Conservation (phyloP, 2,797 vertebrate genomes). For the Hippoglossus hippoglossus region DNA sequence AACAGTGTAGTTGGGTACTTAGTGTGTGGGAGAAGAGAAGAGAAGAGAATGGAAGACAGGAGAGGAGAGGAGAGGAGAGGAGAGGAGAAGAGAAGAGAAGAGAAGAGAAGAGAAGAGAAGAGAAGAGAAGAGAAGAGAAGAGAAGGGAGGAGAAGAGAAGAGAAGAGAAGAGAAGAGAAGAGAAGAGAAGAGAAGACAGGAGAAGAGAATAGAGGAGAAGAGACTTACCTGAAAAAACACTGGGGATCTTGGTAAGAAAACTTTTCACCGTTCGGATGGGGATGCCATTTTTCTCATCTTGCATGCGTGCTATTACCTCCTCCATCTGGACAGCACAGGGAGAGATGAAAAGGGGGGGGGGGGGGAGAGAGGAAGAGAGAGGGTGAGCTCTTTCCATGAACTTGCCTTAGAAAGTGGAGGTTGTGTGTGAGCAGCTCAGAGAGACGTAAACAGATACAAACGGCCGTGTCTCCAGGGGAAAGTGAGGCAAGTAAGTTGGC, state of each 20-base stretch:
- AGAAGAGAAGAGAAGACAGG: neutral
- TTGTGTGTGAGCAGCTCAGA: conserved; percentile 22
- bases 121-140: conserved; percentile 37
- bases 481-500: conserved; percentile 38
- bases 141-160: neutral
- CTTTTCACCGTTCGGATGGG: conserved; percentile 98
- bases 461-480: conserved; percentile 33
- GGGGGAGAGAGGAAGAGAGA: conserved; percentile 15
- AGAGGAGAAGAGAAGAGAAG: too few species aligned
- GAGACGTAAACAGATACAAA: conserved; percentile 43
- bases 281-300: conserved; percentile 97
- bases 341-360: conserved; percentile 8
- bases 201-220: conserved; percentile 13
- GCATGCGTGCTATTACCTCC: conserved; percentile 96
- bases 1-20: conserved; percentile 23
- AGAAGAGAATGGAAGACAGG: too few species aligned
- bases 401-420: conserved; percentile 19
- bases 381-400: conserved; percentile 36
- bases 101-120: neutral
- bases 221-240: conserved; percentile 96
- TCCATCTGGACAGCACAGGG: conserved; percentile 89
- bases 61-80: too few species aligned
- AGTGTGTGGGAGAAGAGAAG: conserved; percentile 43
- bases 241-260: conserved; percentile 98
- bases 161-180: too few species aligned